Evolutionary conservation across 1,140 invertebrate genomes (phyloP).

Genomic region (Paracyclopina nana): DNA sequence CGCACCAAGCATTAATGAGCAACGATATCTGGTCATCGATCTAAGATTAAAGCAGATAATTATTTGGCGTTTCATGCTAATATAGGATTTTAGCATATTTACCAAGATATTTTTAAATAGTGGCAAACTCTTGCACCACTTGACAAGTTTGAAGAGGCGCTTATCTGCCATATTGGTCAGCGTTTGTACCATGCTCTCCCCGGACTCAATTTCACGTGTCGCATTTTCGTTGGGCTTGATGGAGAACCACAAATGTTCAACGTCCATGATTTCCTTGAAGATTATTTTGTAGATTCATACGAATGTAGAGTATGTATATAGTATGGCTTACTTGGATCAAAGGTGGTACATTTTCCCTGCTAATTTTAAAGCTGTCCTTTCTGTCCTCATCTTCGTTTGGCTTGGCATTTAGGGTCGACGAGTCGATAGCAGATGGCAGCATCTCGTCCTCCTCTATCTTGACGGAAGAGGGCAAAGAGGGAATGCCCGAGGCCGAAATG

Average conservation of each 20-base stretch:
- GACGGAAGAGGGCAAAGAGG: background rate
- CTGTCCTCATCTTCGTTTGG: too few relatives aligned
- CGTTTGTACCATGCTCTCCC: slow-evolving; percentile 17
- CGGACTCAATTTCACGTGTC: background rate
- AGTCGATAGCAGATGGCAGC: too few relatives aligned
- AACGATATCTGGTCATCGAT: slow-evolving; percentile 91
- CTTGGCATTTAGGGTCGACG: too few relatives aligned
- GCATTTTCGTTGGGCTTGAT: slow-evolving; percentile 34
- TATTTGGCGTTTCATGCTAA: background rate
- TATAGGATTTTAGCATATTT: slow-evolving; percentile 23
- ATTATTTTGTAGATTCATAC: too few relatives aligned
- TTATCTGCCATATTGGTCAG: slow-evolving; percentile 85
- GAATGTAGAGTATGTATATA: too few relatives aligned
- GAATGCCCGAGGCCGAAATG: slow-evolving; percentile 26
- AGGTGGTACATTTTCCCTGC: too few relatives aligned
- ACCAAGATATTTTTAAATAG: slow-evolving; percentile 88
- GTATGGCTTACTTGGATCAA: too few relatives aligned
- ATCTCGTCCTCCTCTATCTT: too few relatives aligned
- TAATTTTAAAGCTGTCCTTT: too few relatives aligned
- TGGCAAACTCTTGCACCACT: slow-evolving; percentile 92
- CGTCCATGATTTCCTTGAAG: slow-evolving; percentile 88
- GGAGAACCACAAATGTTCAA: slow-evolving; percentile 79
- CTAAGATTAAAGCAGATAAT: slow-evolving; percentile 31
- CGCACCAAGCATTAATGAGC: slow-evolving; percentile 93
- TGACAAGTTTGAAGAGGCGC: slow-evolving; percentile 87